Conservation (phyloP, 2,113 vertebrate genomes). For the Dryoscopus gambensis region DNA sequence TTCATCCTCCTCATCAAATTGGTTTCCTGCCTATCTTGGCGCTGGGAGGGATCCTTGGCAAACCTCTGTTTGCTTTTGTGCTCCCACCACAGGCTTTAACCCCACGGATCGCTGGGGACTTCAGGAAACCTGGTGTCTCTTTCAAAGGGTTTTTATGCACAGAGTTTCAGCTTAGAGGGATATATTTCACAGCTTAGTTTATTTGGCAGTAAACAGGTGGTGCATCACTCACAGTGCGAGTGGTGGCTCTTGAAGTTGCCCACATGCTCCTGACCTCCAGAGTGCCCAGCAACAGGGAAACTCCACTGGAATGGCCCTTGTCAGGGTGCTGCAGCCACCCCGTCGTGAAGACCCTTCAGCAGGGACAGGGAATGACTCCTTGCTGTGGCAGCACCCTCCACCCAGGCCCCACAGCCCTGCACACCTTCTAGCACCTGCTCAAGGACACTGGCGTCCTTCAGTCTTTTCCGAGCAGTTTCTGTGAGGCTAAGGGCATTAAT, state of each 20-base stretch:
- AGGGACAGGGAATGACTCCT: background rate
- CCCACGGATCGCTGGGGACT: background rate
- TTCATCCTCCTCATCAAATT: constrained; percentile 16
- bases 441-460: background rate
- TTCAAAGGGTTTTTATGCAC: background rate
- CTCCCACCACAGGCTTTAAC: background rate
- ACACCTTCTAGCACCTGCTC: background rate
- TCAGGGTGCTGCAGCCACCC: background rate
- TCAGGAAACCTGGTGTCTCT: background rate
- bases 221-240: background rate
- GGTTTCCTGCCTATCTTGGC: constrained; percentile 31
- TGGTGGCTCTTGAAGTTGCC: background rate
- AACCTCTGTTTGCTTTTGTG: background rate
- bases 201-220: background rate
- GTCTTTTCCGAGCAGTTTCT: background rate
- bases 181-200: background rate
- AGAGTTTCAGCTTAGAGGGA: background rate
- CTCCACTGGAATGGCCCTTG: background rate
- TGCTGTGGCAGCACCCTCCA: background rate
- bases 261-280: accelerated
- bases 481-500: background rate
- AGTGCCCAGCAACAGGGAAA: background rate
- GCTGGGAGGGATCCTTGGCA: background rate
- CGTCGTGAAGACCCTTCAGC: background rate
- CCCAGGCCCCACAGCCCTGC: background rate